Percentiles rank a stretch among this genome's conserved stretches.
Conservation (phyloP, 2,113 vertebrate genomes). For the Agapornis roseicollis region DNA sequence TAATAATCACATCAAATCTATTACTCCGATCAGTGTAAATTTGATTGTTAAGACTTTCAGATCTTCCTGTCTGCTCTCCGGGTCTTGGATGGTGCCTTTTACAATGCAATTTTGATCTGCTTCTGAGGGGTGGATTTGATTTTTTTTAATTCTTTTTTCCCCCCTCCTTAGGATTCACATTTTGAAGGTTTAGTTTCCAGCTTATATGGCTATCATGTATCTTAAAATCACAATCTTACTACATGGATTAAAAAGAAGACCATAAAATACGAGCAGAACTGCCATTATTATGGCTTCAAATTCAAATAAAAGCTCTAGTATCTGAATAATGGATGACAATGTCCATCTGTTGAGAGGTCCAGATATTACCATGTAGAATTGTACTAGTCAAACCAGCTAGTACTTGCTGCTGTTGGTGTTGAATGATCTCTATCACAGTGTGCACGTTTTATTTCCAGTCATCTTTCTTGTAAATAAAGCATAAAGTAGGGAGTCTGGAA, state of each 20-base stretch:
- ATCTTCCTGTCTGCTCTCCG: not conserved
- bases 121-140: not conserved
- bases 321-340: not conserved
- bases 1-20: not conserved
- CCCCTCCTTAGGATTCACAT: not conserved
- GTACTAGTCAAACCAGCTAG: not conserved
- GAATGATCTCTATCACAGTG: not conserved
- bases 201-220: not conserved
- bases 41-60: not conserved
- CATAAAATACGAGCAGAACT: not conserved
- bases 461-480: not conserved
- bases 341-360: not conserved
- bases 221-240: not conserved
- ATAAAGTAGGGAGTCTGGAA: not conserved
- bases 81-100: not conserved
- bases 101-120: not conserved
- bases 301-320: not conserved
- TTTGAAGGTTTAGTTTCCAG: not conserved
- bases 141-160: not conserved
- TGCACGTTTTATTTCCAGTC: not conserved
- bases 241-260: not conserved
- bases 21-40: not conserved
- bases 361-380: not conserved
- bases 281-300: not conserved
- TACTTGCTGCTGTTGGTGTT: not conserved